A percentile compares a stretch with the other conserved stretches of the same genome.
phyloP scores from a whole-genome alignment of 1,140 invertebrate genomes.

The Pteromalus puparum region DNA sequence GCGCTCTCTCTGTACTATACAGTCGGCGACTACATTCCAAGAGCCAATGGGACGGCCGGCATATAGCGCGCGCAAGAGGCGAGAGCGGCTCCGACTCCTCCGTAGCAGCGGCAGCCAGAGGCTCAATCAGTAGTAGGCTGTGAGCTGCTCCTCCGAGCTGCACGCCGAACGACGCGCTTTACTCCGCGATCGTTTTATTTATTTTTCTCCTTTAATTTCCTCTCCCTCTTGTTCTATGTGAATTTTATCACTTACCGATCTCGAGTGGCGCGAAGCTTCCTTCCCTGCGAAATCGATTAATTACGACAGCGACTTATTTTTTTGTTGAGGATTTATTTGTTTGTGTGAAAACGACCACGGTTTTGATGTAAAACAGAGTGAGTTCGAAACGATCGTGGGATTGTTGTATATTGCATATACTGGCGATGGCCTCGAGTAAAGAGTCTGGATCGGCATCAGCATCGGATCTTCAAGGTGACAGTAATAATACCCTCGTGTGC shows the following conservation, averaged over 20 bases:
- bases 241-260: not conserved
- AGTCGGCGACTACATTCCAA: constrained; percentile 4
- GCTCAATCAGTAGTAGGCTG: constrained; percentile 26
- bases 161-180: constrained; percentile 1
- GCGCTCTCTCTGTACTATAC: too few species aligned
- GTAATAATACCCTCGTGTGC: not conserved
- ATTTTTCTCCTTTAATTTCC: too few species aligned
- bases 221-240: not conserved
- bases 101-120: not conserved
- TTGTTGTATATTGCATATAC: too few species aligned
- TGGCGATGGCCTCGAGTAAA: not conserved
- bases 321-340: not conserved
- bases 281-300: not conserved
- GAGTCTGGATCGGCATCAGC: not conserved
- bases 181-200: not conserved
- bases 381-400: too few species aligned
- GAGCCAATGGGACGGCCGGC: constrained; percentile 34
- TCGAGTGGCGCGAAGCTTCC: not conserved
- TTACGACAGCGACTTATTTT: not conserved
- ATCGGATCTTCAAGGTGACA: not conserved
- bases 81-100: not conserved
- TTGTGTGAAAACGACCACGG: not conserved
- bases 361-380: too few species aligned
- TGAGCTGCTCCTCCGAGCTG: constrained; percentile 38
- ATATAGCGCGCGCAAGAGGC: not conserved